Base-by-base conservation (phyloP, 2,797 vertebrate species). In the Rhynchotus rufescens region DNA sequence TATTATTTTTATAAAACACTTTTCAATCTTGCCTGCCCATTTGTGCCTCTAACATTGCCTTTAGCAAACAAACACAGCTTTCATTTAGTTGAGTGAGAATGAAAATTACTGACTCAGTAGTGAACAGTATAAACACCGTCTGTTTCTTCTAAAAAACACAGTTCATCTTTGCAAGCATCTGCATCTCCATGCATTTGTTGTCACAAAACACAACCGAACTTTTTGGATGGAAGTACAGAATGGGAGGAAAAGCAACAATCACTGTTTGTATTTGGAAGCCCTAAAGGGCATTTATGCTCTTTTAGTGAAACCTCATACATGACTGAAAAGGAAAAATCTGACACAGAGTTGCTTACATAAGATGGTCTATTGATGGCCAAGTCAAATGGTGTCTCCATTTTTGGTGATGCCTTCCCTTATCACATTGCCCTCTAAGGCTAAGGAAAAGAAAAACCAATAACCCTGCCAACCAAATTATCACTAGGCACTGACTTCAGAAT, bases 11-110 rank as follows among this genome's bases (percentile, higher is more conserved):
- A 84, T 13, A 84, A 73, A 69, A 2, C 11, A n/a, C 42, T 77
- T 75, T 57, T 51, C 62, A 69, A 69, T 72, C 23, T 72, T 80
- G 42, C 59, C 82, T 86, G 49, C 57, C 86, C 66, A 61, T 71
- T 91, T 90, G 87, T 92, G 44, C 80, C 74, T 89, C 80, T 89
- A 83, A 62, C 67, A n/a, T 76, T 79, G 23, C 15, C 71, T 94
- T 82, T 69, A 54, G 66, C 72, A 96, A 91, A 96, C 57, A 93
- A 95, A 89, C 71, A 86, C 61, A 93, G 69, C 47, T 91, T 93
- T 74, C 72, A 86, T 60, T 34, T 38, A 89, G 36, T 61, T 68
- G 40, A 94, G 80, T 22, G 67, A 93, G 78, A 93, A 94, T 26
- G 61, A 91, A 79, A 93, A 92, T 77, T 82, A 84, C 91, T 92